These are phyloP conservation scores for Pinna nobilis DNA, from an alignment of 1,140 invertebrate species.

Conservation along the genomic window DNA sequence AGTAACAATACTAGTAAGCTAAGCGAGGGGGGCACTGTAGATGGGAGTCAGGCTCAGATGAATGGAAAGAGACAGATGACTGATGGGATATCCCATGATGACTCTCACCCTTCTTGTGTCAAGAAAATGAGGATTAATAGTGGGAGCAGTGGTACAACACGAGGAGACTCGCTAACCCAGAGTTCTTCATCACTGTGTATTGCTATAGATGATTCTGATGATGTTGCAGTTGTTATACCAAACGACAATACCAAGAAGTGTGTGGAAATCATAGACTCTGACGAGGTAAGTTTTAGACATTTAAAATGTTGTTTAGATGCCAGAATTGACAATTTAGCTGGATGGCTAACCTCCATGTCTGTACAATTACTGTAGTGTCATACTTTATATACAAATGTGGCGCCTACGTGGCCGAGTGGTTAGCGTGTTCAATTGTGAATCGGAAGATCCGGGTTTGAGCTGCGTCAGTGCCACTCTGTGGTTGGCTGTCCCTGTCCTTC, in stretches of 20 bases:
- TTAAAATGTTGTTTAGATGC: background rate
- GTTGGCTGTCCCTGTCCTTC: too few species aligned
- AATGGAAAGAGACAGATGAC: background rate
- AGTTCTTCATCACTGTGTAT: conserved; percentile 7
- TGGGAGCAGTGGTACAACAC: background rate
- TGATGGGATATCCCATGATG: too few species aligned
- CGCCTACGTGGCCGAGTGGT: background rate
- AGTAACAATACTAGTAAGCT: background rate
- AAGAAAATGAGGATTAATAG: conserved; percentile 10
- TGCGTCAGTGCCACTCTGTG: too few species aligned
- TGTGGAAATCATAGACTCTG: conserved; percentile 16
- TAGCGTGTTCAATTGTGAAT: background rate
- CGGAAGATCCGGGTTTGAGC: too few species aligned
- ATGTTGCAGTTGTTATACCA: conserved; percentile 9
- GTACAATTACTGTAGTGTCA: background rate
- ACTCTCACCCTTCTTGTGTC: too few species aligned
- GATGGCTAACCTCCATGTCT: background rate
- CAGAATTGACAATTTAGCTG: background rate
- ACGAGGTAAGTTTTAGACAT: background rate
- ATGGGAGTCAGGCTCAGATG: background rate
- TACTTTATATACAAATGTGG: background rate
- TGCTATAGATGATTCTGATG: conserved; percentile 11
- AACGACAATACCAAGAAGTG: conserved; percentile 8
- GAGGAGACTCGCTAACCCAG: background rate
- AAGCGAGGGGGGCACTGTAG: background rate